These are phyloP conservation scores for Trichopoda pennipes DNA, from an alignment of 2,888 invertebrate species.

Conservation along the genomic window DNA sequence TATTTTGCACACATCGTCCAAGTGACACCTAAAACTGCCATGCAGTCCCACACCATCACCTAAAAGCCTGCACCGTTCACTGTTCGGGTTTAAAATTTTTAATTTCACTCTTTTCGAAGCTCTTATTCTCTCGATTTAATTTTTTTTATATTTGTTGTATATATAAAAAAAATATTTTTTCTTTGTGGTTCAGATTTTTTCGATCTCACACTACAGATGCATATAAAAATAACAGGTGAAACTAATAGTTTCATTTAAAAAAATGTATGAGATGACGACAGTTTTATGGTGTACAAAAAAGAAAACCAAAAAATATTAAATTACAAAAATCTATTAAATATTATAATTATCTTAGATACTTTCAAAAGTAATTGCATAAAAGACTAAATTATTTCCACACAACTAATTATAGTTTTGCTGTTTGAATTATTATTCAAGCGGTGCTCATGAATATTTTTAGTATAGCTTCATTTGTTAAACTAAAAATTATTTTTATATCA, in stretches of 20 bases:
- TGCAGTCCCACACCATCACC: too few species aligned
- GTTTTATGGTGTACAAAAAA: conserved; percentile 49
- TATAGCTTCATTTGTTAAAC: conserved; percentile 4
- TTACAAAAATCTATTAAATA: conserved; percentile 29
- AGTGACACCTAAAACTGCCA: too few species aligned
- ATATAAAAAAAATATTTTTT: too few species aligned
- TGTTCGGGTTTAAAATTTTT: too few species aligned
- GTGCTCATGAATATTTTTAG: neutral
- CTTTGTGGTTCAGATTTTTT: too few species aligned
- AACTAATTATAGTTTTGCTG: conserved; percentile 20
- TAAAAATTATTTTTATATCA: conserved; percentile 35
- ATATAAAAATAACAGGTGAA: too few species aligned
- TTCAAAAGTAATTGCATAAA: conserved; percentile 27
- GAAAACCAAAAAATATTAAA: conserved; percentile 6
- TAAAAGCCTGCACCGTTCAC: too few species aligned
- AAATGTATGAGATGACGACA: conserved; percentile 61
- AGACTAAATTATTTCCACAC: conserved; percentile 43
- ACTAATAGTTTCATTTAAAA: neutral
- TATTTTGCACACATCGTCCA: too few species aligned
- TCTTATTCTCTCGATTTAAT: too few species aligned
- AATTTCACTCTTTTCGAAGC: too few species aligned
- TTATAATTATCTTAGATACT: conserved; percentile 29
- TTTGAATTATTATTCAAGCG: conserved; percentile 3
- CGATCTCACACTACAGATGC: too few species aligned
- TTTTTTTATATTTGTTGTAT: too few species aligned